Evolutionary conservation across 2,113 vertebrate species (phyloP), one percentile per base, ranked within the genome.

Genomic region (Speoplatyrhinus poulsoni): DNA sequence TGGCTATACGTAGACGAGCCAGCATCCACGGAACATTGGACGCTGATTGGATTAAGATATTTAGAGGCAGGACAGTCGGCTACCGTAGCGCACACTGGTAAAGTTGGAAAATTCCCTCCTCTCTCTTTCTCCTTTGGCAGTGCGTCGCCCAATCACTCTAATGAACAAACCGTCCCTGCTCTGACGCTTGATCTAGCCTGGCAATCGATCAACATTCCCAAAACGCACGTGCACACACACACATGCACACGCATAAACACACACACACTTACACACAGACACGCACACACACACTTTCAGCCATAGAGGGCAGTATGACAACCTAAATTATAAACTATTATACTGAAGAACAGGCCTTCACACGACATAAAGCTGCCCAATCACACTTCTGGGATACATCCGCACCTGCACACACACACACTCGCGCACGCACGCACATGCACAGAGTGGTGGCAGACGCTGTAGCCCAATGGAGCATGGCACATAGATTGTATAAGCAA

Each of bases 141-240:
- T n/a, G n/a, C n/a, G n/a, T n/a, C n/a, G n/a, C n/a, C n/a, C n/a
- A n/a, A n/a, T n/a, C n/a, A n/a, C n/a, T n/a, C n/a, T n/a, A n/a
- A n/a, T n/a, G n/a, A n/a, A n/a, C n/a, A n/a, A n/a, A n/a, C n/a
- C n/a, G n/a, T n/a, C n/a, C n/a, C n/a, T n/a, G n/a, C n/a, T n/a
- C n/a, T n/a, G n/a, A n/a, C n/a, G n/a, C n/a, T n/a, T 58, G 69
- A 78, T 67, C 81, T 85, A 77, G 72, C 66, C 68, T 13, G 58
- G 70, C 83, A 67, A 89, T 88, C 81, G 69, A 82, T 64, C 79
- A 81, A 86, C 83, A 74, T 71, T 79, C 75, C 72, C 55, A 59
- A 74, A 62, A 9, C 58, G 19, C 55, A 57, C 12, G 15, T 13
- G 47, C 52, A 67, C 53, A 19, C 17, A 15, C 33, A 46, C n/a